Evolutionary conservation across 2,797 vertebrate genomes (phyloP).

Genomic region (Arctocebus calabarensis): DNA sequence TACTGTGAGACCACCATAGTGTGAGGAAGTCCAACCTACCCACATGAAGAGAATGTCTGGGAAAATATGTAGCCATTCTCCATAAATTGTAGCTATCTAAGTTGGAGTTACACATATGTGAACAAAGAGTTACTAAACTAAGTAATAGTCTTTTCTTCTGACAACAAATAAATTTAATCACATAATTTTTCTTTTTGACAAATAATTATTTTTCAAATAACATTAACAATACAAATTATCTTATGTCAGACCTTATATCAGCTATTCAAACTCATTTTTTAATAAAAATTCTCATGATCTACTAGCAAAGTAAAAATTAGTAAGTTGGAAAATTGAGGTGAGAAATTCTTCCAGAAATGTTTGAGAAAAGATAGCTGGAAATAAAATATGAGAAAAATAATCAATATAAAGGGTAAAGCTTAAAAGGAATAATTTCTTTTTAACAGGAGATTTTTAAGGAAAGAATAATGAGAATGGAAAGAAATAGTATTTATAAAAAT

Average conservation of each 20-base stretch:
- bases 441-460: background rate
- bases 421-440: background rate
- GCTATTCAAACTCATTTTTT: conserved; percentile 50
- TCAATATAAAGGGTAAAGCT: background rate
- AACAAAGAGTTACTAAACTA: background rate
- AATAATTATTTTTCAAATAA: conserved; percentile 39
- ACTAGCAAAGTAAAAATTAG: conserved; percentile 25
- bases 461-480: background rate
- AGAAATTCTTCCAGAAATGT: background rate
- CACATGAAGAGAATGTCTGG: background rate
- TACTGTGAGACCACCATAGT: background rate
- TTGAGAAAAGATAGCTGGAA: background rate
- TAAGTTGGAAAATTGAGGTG: conserved; percentile 34
- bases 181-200: conserved; percentile 41
- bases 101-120: background rate
- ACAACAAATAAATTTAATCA: conserved; percentile 50
- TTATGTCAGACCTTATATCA: background rate
- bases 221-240: conserved; percentile 35
- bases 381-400: background rate
- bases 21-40: background rate
- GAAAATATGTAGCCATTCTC: background rate
- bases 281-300: conserved; percentile 44
- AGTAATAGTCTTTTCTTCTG: background rate
- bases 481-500: background rate
- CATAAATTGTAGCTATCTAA: background rate